Conservation (phyloP, 2,113 vertebrate genomes). For the Dromaius novaehollandiae region DNA sequence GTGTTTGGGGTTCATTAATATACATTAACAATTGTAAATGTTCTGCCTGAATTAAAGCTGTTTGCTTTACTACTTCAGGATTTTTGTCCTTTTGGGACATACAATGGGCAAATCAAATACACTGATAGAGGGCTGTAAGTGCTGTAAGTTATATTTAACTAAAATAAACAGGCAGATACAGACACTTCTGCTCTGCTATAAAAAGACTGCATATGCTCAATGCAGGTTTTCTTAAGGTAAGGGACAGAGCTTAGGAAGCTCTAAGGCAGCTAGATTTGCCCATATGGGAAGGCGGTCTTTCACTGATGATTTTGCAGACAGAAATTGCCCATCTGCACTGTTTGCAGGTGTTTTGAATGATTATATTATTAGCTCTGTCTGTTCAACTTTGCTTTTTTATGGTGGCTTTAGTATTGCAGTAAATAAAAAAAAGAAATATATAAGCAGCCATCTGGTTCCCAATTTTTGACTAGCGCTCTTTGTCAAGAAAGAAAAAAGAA, state of each 20-base stretch:
- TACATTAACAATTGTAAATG: constrained; percentile 59
- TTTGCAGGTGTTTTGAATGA: constrained; percentile 99
- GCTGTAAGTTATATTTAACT: constrained; percentile 76
- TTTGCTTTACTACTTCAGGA: constrained; percentile 44
- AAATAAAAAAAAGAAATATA: constrained; percentile 86
- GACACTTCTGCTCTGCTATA: constrained; percentile 78
- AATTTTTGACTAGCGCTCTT: constrained; percentile 77
- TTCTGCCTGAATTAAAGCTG: constrained; percentile 31
- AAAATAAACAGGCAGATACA: constrained; percentile 81
- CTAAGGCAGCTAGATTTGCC: constrained; percentile 84
- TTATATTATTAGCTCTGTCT: constrained; percentile 99
- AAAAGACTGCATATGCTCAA: constrained; percentile 85
- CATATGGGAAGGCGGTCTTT: constrained; percentile 96
- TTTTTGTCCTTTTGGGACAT: constrained; percentile 38
- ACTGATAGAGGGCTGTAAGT: constrained; percentile 56
- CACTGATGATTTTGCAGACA: constrained; percentile 87
- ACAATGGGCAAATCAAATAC: constrained; percentile 48
- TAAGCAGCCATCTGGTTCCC: constrained; percentile 90
- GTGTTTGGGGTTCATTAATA: constrained; percentile 13
- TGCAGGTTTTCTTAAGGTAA: constrained; percentile 87
- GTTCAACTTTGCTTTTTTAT: constrained; percentile 96
- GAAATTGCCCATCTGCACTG: constrained; percentile 97
- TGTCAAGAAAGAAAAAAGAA: constrained; percentile 72
- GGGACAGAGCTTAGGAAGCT: constrained; percentile 80
- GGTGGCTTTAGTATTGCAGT: constrained; percentile 90